Conservation (phyloP, 2,888 invertebrate genomes). For the Melikaiella ostensackeni region DNA sequence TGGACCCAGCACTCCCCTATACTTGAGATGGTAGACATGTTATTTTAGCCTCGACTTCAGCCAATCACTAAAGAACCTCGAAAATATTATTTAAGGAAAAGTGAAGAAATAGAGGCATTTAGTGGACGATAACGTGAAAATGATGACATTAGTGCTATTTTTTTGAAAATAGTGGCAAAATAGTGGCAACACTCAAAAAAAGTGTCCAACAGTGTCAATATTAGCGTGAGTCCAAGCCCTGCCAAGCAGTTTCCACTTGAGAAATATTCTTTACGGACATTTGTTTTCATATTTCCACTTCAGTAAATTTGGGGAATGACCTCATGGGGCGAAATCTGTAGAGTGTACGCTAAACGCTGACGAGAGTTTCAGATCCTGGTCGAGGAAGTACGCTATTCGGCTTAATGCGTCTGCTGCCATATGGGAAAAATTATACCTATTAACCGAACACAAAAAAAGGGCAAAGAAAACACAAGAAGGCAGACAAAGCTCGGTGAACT, state of each 20-base stretch:
- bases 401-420: constrained; percentile 17
- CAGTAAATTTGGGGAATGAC: background rate
- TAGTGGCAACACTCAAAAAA: too few relatives aligned
- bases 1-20: too few relatives aligned
- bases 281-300: background rate
- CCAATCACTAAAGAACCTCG: too few relatives aligned
- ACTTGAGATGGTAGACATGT: too few relatives aligned
- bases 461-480: constrained; percentile 32
- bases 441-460: background rate
- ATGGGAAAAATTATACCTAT: constrained; percentile 33
- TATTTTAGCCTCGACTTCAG: too few relatives aligned
- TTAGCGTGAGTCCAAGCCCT: too few relatives aligned
- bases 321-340: background rate
- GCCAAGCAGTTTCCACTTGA: background rate
- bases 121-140: too few relatives aligned
- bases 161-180: too few relatives aligned
- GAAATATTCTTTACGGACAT: background rate
- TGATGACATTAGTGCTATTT: too few relatives aligned
- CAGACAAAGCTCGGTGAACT: constrained; percentile 23
- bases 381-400: constrained; percentile 15
- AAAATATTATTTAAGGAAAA: too few relatives aligned
- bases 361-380: constrained; percentile 1
- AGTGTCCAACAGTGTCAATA: too few relatives aligned
- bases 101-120: too few relatives aligned
- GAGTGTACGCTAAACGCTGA: background rate